Percentiles rank a stretch among this genome's conserved stretches.
Evolutionary conservation across 2,113 vertebrate species (phyloP).

Genomic region (Limanda limanda): DNA sequence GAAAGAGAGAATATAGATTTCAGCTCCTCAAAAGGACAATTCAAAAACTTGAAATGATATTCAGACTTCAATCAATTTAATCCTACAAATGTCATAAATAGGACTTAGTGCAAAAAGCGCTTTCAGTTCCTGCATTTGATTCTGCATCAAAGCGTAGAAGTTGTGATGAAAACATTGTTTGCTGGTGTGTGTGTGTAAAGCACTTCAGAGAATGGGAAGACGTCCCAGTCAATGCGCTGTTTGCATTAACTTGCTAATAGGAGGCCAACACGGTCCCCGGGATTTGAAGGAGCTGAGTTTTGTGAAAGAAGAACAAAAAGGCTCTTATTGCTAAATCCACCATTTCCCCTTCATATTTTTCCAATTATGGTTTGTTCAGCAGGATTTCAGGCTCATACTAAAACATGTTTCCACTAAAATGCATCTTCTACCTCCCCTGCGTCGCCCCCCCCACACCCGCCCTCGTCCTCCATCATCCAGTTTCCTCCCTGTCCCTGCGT

Average conservation of each 20-base stretch:
- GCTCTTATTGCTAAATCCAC: constrained; percentile 70
- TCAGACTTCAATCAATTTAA: background rate
- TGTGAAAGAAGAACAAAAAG: constrained; percentile 65
- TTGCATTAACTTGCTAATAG: constrained; percentile 16
- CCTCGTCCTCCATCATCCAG: background rate
- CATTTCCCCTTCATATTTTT: constrained; percentile 80
- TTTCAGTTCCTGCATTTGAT: background rate
- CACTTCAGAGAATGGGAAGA: background rate
- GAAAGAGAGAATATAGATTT: no score
- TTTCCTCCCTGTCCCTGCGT: constrained; percentile 9
- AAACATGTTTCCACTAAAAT: constrained; percentile 81
- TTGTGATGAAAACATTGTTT: background rate
- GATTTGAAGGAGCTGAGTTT: constrained; percentile 28
- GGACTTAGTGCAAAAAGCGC: background rate
- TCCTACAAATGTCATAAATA: background rate
- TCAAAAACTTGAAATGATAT: no score
- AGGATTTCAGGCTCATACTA: constrained; percentile 67
- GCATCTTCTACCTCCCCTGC: constrained; percentile 35
- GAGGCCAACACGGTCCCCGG: background rate
- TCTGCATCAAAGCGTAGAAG: background rate
- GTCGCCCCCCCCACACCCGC: background rate
- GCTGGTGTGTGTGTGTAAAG: background rate
- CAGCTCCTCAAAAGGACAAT: no score
- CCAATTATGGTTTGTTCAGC: constrained; percentile 77
- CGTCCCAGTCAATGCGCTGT: constrained; percentile 8